phyloP scores from a whole-genome alignment of 2,113 vertebrate species.

The Perca fluviatilis region DNA sequence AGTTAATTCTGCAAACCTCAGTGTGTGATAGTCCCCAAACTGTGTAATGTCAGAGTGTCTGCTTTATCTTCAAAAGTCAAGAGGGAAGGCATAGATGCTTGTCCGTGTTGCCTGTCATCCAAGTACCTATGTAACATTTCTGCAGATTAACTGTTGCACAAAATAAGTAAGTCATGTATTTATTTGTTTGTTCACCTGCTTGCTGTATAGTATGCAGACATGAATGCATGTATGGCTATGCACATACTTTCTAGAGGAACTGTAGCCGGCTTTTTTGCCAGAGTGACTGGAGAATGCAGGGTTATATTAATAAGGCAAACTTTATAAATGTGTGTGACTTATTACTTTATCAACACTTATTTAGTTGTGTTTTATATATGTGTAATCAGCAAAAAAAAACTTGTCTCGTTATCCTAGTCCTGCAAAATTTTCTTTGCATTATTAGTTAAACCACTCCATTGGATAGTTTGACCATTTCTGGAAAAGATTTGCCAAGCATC shows the following conservation, averaged over 20 bases:
- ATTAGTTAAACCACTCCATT: neutral
- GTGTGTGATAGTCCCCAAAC: constrained; percentile 5
- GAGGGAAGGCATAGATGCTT: neutral
- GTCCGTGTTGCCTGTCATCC: neutral
- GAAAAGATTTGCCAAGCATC: neutral
- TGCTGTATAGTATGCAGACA: neutral
- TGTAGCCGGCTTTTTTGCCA: neutral
- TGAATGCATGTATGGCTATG: neutral
- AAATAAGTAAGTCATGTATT: neutral
- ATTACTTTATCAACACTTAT: constrained; percentile 9
- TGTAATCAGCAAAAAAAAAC: neutral
- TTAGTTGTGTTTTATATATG: neutral
- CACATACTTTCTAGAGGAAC: neutral
- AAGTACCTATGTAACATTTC: constrained; percentile 12
- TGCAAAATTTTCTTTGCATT: neutral
- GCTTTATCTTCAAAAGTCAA: constrained; percentile 19
- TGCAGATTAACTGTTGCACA: neutral
- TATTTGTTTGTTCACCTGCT: neutral
- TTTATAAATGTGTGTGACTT: constrained; percentile 14
- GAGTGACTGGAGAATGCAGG: neutral
- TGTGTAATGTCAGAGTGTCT: neutral
- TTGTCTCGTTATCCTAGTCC: neutral
- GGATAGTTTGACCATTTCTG: neutral
- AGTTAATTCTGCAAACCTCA: constrained; percentile 18
- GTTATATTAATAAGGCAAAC: neutral